A percentile compares a stretch with the other conserved stretches of the same genome.
phyloP scores from a whole-genome alignment of 2,888 invertebrate genomes.

The Megastigmus dorsalis region DNA sequence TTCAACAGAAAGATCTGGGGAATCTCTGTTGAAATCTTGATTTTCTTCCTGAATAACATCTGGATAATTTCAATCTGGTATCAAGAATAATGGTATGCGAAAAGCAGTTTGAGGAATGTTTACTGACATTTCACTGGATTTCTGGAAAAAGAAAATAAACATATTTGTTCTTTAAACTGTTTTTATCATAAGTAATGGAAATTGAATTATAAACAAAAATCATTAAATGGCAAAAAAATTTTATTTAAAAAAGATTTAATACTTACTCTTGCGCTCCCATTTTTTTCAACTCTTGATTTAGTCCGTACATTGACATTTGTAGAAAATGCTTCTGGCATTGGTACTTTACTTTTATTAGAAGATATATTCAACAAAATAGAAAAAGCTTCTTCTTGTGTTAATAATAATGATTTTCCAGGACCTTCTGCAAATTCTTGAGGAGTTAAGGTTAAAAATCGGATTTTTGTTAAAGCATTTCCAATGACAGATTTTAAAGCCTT shows the following conservation, averaged over 20 bases:
- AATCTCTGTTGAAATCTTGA: slow-evolving; percentile 19
- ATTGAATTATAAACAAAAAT: no score
- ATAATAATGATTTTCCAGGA: slow-evolving; percentile 83
- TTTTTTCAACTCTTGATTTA: slow-evolving; percentile 29
- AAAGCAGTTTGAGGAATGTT: no score
- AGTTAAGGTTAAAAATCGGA: slow-evolving; percentile 87
- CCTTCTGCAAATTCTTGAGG: slow-evolving; percentile 90
- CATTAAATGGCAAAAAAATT: no score
- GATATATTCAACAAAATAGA: slow-evolving; percentile 89
- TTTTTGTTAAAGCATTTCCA: slow-evolving; percentile 83
- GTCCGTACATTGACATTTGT: slow-evolving; percentile 61
- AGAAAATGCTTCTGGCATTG: slow-evolving; percentile 86
- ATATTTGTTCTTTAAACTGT: no score
- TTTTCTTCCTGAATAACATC: slow-evolving; percentile 34
- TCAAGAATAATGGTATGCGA: slow-evolving; percentile 8
- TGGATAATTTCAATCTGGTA: slow-evolving; percentile 21
- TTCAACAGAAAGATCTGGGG: slow-evolving; percentile 41
- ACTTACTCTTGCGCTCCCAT: slow-evolving; percentile 12
- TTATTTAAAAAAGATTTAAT: no score
- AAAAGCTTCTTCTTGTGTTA: slow-evolving; percentile 86
- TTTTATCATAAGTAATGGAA: no score
- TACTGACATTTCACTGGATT: no score
- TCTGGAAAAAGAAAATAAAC: no score
- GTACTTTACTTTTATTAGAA: slow-evolving; percentile 79
- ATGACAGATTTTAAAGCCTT: slow-evolving; percentile 66